Percentiles rank a stretch among this genome's conserved stretches.
Evolutionary conservation across 2,113 vertebrate genomes (phyloP).

Genomic region (Daphoenositta chrysoptera): DNA sequence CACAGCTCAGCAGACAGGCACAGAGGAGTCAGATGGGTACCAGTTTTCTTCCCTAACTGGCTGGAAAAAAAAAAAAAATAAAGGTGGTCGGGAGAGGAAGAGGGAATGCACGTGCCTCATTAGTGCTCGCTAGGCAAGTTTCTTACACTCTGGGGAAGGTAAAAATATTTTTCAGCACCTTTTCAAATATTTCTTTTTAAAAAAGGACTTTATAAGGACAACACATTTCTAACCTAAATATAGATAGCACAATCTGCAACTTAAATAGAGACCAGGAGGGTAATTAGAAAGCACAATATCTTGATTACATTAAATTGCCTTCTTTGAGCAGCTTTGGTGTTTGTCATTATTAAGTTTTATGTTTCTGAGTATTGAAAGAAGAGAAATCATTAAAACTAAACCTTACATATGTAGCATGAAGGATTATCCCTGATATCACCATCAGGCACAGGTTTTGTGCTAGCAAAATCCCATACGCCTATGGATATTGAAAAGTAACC

Average conservation of each 20-base stretch:
- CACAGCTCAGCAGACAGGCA: background rate
- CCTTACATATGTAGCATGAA: background rate
- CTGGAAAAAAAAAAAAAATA: background rate
- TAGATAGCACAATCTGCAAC: background rate
- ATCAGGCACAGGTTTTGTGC: background rate
- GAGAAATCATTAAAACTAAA: background rate
- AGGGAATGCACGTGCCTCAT: background rate
- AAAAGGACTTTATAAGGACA: background rate
- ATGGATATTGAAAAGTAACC: background rate
- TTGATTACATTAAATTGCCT: background rate
- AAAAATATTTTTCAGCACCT: background rate
- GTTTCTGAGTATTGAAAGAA: background rate
- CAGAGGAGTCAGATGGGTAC: background rate
- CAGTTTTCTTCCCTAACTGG: background rate
- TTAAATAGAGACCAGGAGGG: background rate
- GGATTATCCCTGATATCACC: background rate
- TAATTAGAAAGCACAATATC: background rate
- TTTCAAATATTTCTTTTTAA: background rate
- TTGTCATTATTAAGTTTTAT: background rate
- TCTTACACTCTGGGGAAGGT: background rate
- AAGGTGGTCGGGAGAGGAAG: background rate
- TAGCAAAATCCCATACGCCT: background rate
- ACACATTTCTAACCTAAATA: background rate
- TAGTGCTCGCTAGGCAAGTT: fast-evolving
- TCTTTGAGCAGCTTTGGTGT: background rate